Conservation (phyloP, 2,888 invertebrate species). For the Meandrusa payeni region DNA sequence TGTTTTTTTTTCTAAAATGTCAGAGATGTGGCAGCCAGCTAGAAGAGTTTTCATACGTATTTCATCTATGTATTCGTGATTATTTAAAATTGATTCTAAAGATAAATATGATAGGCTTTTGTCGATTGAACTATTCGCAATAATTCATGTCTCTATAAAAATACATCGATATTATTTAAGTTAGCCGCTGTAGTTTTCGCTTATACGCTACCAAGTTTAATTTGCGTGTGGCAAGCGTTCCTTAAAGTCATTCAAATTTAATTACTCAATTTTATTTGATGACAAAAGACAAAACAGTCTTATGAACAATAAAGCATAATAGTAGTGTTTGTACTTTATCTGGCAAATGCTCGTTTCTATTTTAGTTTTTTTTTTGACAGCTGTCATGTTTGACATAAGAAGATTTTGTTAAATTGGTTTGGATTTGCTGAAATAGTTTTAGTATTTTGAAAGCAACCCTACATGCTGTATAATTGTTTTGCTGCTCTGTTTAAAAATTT, state of each 20-base stretch:
- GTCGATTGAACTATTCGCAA: constrained; percentile 2
- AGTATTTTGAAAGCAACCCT: constrained; percentile 24
- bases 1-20: too few relatives aligned
- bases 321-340: constrained; percentile 35
- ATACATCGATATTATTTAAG: constrained; percentile 15
- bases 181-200: background rate
- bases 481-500: constrained; percentile 12
- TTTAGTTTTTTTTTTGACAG: constrained; percentile 34
- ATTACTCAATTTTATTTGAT: constrained; percentile 45
- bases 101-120: constrained; percentile 20
- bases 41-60: constrained; percentile 26
- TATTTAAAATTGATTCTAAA: constrained; percentile 23
- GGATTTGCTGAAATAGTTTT: constrained; percentile 8
- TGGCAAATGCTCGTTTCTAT: constrained; percentile 34
- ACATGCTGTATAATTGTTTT: constrained; percentile 6
- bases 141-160: constrained; percentile 10
- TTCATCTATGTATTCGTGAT: constrained; percentile 30
- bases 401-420: too few relatives aligned
- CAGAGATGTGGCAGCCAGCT: constrained; percentile 9
- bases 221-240: constrained; percentile 37
- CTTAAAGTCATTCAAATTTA: constrained; percentile 46
- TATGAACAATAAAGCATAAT: constrained; percentile 46
- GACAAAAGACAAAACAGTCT: constrained; percentile 50
- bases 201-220: background rate
- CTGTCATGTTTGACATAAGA: constrained; percentile 33